Conservation (phyloP, 2,797 vertebrate species). For the Hydrolagus colliei region DNA sequence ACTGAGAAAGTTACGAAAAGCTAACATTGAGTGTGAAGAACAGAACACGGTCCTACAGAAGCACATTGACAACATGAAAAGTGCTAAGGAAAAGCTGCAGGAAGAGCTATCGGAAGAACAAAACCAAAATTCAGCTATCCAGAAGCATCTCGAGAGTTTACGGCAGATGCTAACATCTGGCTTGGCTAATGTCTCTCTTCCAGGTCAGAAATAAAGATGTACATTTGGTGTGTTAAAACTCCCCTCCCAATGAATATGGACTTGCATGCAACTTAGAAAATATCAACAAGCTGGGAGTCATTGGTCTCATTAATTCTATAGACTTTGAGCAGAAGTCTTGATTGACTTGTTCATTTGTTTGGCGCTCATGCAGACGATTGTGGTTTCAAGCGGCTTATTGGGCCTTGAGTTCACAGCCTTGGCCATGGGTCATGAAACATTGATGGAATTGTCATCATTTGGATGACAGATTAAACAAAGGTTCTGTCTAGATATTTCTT, state of each 20-base stretch:
- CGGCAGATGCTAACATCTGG: slow-evolving; percentile 17
- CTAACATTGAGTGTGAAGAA: slow-evolving; percentile 24
- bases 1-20: slow-evolving; percentile 26
- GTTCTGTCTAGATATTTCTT: no score
- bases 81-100: slow-evolving; percentile 23
- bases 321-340: no score
- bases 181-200: slow-evolving; percentile 8
- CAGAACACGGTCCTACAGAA: slow-evolving; percentile 25
- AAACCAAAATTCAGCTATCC: slow-evolving; percentile 18
- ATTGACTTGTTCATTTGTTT: no score
- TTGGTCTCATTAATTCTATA: background rate
- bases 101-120: slow-evolving; percentile 23
- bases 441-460: no score
- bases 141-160: slow-evolving; percentile 19
- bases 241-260: background rate
- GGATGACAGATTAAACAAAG: no score
- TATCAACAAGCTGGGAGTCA: background rate
- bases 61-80: slow-evolving; percentile 29
- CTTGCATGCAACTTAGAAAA: background rate
- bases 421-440: no score
- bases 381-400: no score
- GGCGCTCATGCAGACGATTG: no score
- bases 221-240: background rate
- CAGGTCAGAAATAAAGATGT: slow-evolving; percentile 5
- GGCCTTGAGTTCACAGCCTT: no score